Percentiles rank a stretch among this genome's conserved stretches.
Evolutionary conservation across 2,888 invertebrate species (phyloP).

Genomic region (Phyto melanocephala): DNA sequence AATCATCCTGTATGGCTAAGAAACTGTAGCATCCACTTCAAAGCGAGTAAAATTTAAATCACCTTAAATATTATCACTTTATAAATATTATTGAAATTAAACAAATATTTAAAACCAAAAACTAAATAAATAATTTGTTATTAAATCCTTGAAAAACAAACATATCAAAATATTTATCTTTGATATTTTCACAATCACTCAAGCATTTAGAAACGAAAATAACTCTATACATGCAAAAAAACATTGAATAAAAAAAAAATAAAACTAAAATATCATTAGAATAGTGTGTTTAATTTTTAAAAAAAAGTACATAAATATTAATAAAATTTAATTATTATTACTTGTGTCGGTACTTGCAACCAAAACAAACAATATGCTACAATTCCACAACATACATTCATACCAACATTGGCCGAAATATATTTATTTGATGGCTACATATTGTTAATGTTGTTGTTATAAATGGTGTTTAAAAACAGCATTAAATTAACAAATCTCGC

Average conservation of each 20-base stretch:
- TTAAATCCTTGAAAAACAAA: constrained; percentile 28
- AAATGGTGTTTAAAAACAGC: constrained; percentile 58
- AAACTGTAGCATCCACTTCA: too few relatives aligned
- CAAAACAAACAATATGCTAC: constrained; percentile 11
- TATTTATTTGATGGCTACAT: constrained; percentile 28
- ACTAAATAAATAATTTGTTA: neutral
- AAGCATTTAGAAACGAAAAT: neutral
- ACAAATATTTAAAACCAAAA: neutral
- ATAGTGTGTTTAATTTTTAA: constrained; percentile 4
- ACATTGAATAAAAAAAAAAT: neutral
- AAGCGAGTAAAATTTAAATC: too few relatives aligned
- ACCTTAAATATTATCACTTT: constrained; percentile 15
- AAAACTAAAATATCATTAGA: neutral
- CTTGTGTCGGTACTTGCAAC: constrained; percentile 3
- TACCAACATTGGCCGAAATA: constrained; percentile 32
- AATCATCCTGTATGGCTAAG: too few relatives aligned
- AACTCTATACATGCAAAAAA: neutral
- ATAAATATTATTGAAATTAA: constrained; percentile 23
- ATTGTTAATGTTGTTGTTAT: constrained; percentile 14
- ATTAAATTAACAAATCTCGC: constrained; percentile 45
- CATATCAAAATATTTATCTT: constrained; percentile 2
- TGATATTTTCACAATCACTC: constrained; percentile 2
- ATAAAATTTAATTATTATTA: constrained; percentile 49
- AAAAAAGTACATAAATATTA: constrained; percentile 33
- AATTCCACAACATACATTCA: constrained; percentile 9